Evolutionary conservation across 2,797 vertebrate genomes (phyloP).

Genomic region (Phrynocephalus guinanensis): DNA sequence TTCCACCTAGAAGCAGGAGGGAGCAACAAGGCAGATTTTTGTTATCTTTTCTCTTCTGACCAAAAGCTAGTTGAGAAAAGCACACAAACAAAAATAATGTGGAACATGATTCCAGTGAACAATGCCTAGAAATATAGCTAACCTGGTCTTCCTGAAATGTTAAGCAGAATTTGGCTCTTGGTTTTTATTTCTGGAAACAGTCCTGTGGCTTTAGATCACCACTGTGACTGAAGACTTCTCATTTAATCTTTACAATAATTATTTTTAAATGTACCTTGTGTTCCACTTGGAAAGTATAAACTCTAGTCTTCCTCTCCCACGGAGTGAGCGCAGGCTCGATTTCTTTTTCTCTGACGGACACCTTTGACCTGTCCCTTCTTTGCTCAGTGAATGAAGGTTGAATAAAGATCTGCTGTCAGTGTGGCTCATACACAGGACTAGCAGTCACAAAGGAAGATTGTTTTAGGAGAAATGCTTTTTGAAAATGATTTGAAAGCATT

Average conservation of each 20-base stretch:
- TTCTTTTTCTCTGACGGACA: constrained; percentile 47
- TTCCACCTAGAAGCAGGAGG: too few relatives aligned
- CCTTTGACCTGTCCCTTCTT: constrained; percentile 41
- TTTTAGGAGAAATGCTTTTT: constrained; percentile 47
- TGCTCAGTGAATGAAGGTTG: constrained; percentile 39
- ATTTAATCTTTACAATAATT: constrained; percentile 3
- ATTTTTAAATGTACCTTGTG: constrained; percentile 58
- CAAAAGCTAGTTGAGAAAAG: too few relatives aligned
- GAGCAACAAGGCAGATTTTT: too few relatives aligned
- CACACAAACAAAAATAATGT: background rate
- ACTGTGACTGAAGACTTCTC: background rate
- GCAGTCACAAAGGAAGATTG: constrained; percentile 33
- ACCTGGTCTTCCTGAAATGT: constrained; percentile 3
- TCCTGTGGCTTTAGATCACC: background rate
- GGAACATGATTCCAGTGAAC: background rate
- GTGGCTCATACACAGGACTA: constrained; percentile 48
- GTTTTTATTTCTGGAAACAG: constrained; percentile 20
- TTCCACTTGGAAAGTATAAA: constrained; percentile 21
- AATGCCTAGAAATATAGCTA: background rate
- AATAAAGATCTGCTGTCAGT: constrained; percentile 38
- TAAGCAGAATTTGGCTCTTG: constrained; percentile 1
- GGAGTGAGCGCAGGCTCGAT: background rate
- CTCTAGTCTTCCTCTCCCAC: background rate
- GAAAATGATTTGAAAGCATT: constrained; percentile 53
- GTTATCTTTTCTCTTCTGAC: too few relatives aligned